Evolutionary conservation across 2,888 invertebrate genomes (phyloP).

Genomic region (Heliconius ismenius): DNA sequence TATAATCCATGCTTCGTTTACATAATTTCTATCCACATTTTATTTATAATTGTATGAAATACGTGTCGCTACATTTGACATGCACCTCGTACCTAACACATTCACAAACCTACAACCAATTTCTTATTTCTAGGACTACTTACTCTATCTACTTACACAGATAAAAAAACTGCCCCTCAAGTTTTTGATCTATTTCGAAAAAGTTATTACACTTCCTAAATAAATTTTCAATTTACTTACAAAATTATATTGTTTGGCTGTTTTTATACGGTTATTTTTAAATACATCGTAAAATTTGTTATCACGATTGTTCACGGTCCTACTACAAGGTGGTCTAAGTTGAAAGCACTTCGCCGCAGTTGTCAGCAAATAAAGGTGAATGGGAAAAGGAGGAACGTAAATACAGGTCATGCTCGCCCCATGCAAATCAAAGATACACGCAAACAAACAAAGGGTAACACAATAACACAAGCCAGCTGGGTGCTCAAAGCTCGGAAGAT

Average conservation of each 20-base stretch:
- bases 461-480: conserved; percentile 75
- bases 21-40: conserved; percentile 52
- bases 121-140: conserved; percentile 63
- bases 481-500: conserved; percentile 68
- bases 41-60: conserved; percentile 47
- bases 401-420: conserved; percentile 75
- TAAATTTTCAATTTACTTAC: conserved; percentile 1
- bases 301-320: conserved; percentile 14
- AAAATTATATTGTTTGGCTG: conserved; percentile 41
- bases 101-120: conserved; percentile 64
- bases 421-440: conserved; percentile 80
- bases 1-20: conserved; percentile 55
- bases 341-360: conserved; percentile 42
- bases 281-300: neutral
- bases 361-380: conserved; percentile 48
- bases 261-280: conserved; percentile 26
- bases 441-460: conserved; percentile 77
- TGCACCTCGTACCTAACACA: conserved; percentile 70
- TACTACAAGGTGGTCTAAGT: conserved; percentile 21
- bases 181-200: conserved; percentile 47
- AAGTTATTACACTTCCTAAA: conserved; percentile 14
- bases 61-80: conserved; percentile 62
- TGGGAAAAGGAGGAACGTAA: conserved; percentile 63
- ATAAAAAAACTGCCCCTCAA: conserved; percentile 50
- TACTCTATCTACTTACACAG: conserved; percentile 52